Percentiles rank a stretch among this genome's conserved stretches.
phyloP scores from a whole-genome alignment of 2,888 invertebrate species.

The Tanytarsus gracilentus region DNA sequence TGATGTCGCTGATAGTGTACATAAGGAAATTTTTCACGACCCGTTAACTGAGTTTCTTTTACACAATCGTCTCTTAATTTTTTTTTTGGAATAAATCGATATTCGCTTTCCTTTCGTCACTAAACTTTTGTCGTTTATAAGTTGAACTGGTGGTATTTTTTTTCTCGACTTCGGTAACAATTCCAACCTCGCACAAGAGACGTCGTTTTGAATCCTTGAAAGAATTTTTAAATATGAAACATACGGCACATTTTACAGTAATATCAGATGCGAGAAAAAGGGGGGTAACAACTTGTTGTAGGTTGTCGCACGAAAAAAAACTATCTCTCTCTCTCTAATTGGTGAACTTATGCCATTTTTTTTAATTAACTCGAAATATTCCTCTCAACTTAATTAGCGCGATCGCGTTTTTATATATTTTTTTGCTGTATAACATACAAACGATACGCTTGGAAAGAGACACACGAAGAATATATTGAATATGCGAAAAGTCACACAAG shows the following conservation, averaged over 20 bases:
- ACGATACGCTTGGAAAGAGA: background rate
- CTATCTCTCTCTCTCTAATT: background rate
- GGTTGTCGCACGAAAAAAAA: background rate
- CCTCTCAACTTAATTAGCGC: constrained; percentile 16
- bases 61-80: background rate
- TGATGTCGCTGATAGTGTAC: background rate
- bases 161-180: too few species aligned
- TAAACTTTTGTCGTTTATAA: background rate
- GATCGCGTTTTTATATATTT: background rate
- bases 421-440: background rate
- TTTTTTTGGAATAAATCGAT: background rate
- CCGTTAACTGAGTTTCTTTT: constrained; percentile 2
- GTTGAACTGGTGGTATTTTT: constrained; percentile 7
- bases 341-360: constrained; percentile 27
- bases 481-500: background rate
- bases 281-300: background rate
- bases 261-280: background rate
- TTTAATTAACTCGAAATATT: constrained; percentile 23
- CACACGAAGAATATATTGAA: background rate
- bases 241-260: too few species aligned
- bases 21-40: constrained; percentile 11
- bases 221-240: too few species aligned
- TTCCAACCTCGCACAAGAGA: constrained; percentile 24
- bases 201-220: constrained; percentile 23
- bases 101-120: background rate